Conservation (phyloP, 2,888 invertebrate species). For the Tridacna crocea region DNA sequence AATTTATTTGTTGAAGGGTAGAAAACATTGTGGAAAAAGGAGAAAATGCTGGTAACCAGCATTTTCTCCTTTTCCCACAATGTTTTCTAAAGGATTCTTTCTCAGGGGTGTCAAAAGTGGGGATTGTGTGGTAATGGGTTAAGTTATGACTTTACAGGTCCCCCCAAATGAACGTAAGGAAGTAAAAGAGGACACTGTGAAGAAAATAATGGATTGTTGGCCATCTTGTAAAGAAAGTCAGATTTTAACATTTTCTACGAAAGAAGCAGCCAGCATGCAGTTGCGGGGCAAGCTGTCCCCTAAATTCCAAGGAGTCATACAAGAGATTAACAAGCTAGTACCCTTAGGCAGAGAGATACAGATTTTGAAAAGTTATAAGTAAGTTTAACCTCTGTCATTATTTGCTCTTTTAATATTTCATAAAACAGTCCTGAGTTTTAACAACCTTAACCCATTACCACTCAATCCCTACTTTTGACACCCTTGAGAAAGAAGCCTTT, state of each 20-base stretch:
- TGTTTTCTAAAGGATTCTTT: too few species aligned
- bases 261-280: constrained; percentile 62
- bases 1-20: too few species aligned
- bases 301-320: constrained; percentile 66
- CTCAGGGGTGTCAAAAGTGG: too few species aligned
- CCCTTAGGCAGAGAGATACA: constrained; percentile 66
- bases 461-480: too few species aligned
- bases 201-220: constrained; percentile 68
- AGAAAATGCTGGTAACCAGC: too few species aligned
- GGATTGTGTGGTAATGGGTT: background rate
- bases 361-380: constrained; percentile 50
- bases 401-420: background rate
- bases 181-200: constrained; percentile 62
- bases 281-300: constrained; percentile 62
- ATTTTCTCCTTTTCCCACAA: too few species aligned
- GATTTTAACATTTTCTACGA: constrained; percentile 68
- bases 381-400: background rate
- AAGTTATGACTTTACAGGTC: constrained; percentile 48
- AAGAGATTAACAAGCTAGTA: constrained; percentile 68
- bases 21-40: too few species aligned
- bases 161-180: constrained; percentile 62
- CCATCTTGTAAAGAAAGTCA: constrained; percentile 61
- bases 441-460: too few species aligned
- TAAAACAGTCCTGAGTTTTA: background rate
- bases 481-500: background rate